Evolutionary conservation across 2,888 invertebrate species (phyloP).

Genomic region (Amiota mariae): DNA sequence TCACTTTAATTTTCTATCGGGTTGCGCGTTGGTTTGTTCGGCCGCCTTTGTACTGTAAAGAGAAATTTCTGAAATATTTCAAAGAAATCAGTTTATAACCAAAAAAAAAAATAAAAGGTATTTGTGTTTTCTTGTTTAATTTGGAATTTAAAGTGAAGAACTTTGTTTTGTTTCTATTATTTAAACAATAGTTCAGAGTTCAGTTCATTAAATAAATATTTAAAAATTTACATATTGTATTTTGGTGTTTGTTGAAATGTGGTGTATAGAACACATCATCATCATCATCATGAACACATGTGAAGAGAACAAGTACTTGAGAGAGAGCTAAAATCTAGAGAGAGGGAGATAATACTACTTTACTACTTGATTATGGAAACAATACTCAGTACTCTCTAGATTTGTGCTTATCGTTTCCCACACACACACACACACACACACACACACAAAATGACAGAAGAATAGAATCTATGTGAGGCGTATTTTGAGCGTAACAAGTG

Average conservation of each 20-base stretch:
- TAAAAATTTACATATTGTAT: neutral
- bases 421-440: too few species aligned
- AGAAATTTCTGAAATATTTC: slow-evolving; percentile 30
- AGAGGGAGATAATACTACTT: too few species aligned
- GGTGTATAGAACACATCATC: neutral
- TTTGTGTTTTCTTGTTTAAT: neutral
- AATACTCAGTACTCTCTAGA: too few species aligned
- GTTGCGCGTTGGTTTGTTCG: slow-evolving; percentile 24
- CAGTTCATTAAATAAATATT: neutral
- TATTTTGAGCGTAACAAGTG: slow-evolving; percentile 2
- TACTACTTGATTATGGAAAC: too few species aligned
- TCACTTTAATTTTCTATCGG: slow-evolving; percentile 5
- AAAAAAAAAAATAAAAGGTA: slow-evolving; percentile 45
- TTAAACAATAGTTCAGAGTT: neutral
- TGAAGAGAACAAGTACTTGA: neutral
- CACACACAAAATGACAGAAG: too few species aligned
- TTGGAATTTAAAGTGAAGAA: neutral
- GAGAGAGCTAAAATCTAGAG: too few species aligned
- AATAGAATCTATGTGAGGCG: too few species aligned
- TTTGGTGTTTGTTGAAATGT: neutral
- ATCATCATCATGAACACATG: neutral
- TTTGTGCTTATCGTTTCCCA: too few species aligned
- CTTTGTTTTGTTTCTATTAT: neutral
- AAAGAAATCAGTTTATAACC: slow-evolving; percentile 23
- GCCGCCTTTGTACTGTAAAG: slow-evolving; percentile 30